These are phyloP conservation scores for Toxotes chatareus DNA, from an alignment of 2,113 vertebrate genomes.

Conservation along the genomic window DNA sequence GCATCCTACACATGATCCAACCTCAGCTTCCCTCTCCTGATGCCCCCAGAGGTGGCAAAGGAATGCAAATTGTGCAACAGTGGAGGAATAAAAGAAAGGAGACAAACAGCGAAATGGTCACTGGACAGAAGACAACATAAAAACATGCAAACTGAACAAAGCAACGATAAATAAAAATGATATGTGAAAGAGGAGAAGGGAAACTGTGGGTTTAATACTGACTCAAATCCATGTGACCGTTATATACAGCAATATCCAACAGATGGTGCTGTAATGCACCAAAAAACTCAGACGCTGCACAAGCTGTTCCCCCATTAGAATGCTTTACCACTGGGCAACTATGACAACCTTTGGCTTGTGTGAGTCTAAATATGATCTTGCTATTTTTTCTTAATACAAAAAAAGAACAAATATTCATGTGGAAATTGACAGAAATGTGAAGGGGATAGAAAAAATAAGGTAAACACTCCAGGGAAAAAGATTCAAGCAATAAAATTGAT, in stretches of 20 bases:
- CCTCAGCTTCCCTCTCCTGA: slow-evolving; percentile 73
- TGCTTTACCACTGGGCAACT: background rate
- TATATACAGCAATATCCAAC: slow-evolving; percentile 34
- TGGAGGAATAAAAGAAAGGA: slow-evolving; percentile 42
- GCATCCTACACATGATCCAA: slow-evolving; percentile 79
- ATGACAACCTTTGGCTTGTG: background rate
- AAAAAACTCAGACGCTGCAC: slow-evolving; percentile 2
- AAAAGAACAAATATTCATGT: background rate
- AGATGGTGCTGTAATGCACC: slow-evolving; percentile 69
- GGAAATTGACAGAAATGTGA: background rate
- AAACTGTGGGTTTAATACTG: background rate
- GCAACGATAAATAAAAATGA: slow-evolving; percentile 15
- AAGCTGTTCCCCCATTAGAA: background rate
- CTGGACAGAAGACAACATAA: background rate
- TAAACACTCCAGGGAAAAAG: too few species aligned
- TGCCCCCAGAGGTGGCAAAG: slow-evolving; percentile 32
- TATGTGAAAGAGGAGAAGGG: background rate
- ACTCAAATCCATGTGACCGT: background rate
- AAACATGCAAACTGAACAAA: slow-evolving; percentile 39
- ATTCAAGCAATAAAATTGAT: too few species aligned
- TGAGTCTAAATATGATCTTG: background rate
- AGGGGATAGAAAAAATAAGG: background rate
- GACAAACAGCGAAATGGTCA: slow-evolving; percentile 33
- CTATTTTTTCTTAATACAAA: slow-evolving; percentile 1
- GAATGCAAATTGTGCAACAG: slow-evolving; percentile 30